Evolutionary conservation across 2,888 invertebrate genomes (phyloP), one percentile per base, ranked within the genome.

Genomic region (Tipula unca): DNA sequence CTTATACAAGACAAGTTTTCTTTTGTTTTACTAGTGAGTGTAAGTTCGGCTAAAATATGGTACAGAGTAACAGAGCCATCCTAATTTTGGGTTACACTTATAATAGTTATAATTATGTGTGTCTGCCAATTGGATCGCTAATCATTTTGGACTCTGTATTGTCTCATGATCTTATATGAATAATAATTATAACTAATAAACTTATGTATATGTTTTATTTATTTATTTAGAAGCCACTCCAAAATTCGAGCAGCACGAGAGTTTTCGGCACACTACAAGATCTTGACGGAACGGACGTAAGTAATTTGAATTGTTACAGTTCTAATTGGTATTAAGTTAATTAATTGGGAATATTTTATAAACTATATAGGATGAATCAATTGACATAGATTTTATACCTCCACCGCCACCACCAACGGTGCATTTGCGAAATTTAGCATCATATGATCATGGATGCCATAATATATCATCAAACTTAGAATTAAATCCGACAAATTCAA

Each of bases 331-430:
- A 17, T 13, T 25, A 82, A 29, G 1, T 82, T 82, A 82, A 14
- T 82, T 29, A 42, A 42, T 25, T 85, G 48, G 13, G 29, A 17
- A 84, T 84, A 32, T 42, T 29, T 85, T 42, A 42, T 13, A n/a
- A n/a, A n/a, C n/a, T 29, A 14, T 17, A 6, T 29, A 85, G 48
- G 20, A 85, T 35, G 48, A 85, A 29, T 32, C 54, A 29, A 89
- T 89, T 87, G 90, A 90, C 88, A 89, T 89, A 86, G 91, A 90
- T 86, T 87, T 87, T 54, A 90, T 91, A 88, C 91, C 90, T 87
- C 90, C 91, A 84, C 90, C 91, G 87, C 90, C 90, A 86, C 90
- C 91, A 14, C 90, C 90, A 85, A 69, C 20, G 25, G 90, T 90
- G 29, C 54, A 54, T 32, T 17, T 48, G 29, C 35, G 29, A 17